Conservation (phyloP, 2,797 vertebrate genomes). For the Dicrostonyx torquatus region DNA sequence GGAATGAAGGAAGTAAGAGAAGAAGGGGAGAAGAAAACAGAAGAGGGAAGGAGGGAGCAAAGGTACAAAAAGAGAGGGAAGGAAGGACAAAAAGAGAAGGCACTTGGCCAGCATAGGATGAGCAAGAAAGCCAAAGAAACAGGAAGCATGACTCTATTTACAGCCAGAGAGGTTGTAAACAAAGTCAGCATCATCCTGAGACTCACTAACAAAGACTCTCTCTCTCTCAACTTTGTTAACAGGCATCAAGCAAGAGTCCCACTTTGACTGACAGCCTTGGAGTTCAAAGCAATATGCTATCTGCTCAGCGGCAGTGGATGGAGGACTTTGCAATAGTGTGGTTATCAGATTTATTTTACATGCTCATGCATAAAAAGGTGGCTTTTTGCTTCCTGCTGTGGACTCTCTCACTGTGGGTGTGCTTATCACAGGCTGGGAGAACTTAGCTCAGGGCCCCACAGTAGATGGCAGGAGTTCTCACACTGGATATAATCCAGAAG, state of each 20-base stretch:
- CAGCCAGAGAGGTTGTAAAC: not conserved
- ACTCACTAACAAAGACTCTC: not conserved
- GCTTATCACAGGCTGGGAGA: conserved; percentile 62
- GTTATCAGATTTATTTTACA: conserved; percentile 76
- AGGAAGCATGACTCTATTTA: not conserved
- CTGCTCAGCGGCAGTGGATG: conserved; percentile 34
- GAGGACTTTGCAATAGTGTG: not conserved
- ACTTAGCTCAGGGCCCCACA: conserved; percentile 77
- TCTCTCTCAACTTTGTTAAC: conserved; percentile 9
- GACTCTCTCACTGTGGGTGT: conserved; percentile 48
- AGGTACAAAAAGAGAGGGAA: not conserved
- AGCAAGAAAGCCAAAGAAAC: not conserved
- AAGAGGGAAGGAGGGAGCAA: not conserved
- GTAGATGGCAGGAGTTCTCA: conserved; percentile 84
- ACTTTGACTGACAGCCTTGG: conserved; percentile 32
- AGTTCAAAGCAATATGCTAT: conserved; percentile 52
- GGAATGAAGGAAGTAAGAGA: not conserved
- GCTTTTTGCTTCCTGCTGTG: conserved; percentile 23
- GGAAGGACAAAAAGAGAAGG: not conserved
- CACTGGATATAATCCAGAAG: conserved; percentile 87
- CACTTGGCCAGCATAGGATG: not conserved
- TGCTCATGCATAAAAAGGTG: conserved; percentile 56
- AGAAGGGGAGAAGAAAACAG: no score
- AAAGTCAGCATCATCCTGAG: not conserved
- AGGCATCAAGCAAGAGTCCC: not conserved